These are phyloP conservation scores for Typhlomys cinereus DNA, from an alignment of 2,113 vertebrate species.

Conservation along the genomic window DNA sequence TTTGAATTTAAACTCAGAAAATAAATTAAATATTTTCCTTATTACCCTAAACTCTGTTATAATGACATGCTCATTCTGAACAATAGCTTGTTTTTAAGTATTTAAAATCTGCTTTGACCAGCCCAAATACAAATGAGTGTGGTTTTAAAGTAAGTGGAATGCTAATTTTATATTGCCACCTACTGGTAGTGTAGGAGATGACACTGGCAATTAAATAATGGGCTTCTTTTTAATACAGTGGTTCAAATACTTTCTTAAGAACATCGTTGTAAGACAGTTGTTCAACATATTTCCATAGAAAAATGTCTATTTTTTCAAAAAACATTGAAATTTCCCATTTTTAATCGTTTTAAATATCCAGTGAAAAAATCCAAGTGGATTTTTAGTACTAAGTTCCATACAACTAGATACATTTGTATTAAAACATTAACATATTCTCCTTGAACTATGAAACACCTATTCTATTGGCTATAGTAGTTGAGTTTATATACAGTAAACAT, in stretches of 20 bases:
- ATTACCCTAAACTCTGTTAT: conserved; percentile 14
- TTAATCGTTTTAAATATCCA: neutral
- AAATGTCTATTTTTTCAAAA: neutral
- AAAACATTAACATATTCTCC: neutral
- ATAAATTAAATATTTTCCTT: neutral
- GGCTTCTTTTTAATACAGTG: neutral
- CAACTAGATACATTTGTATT: neutral
- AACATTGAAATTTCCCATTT: neutral
- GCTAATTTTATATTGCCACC: conserved; percentile 76
- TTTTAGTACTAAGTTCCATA: conserved; percentile 35
- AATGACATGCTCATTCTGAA: neutral
- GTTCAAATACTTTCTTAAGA: neutral
- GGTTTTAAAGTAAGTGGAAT: conserved; percentile 25
- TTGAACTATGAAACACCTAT: neutral
- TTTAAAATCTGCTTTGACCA: conserved; percentile 26
- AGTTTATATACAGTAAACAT: neutral
- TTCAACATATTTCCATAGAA: neutral
- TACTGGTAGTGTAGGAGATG: conserved; percentile 59
- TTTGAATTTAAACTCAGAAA: conserved; percentile 38
- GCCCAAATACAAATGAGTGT: neutral
- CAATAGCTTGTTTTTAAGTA: neutral
- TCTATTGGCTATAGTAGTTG: neutral
- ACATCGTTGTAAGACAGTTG: neutral
- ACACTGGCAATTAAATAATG: neutral
- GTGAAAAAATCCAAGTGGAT: conserved; percentile 20